A percentile compares a stretch with the other conserved stretches of the same genome.
These are phyloP conservation scores for Whitmania pigra DNA, from an alignment of 1,140 invertebrate genomes.

Conservation along the genomic window DNA sequence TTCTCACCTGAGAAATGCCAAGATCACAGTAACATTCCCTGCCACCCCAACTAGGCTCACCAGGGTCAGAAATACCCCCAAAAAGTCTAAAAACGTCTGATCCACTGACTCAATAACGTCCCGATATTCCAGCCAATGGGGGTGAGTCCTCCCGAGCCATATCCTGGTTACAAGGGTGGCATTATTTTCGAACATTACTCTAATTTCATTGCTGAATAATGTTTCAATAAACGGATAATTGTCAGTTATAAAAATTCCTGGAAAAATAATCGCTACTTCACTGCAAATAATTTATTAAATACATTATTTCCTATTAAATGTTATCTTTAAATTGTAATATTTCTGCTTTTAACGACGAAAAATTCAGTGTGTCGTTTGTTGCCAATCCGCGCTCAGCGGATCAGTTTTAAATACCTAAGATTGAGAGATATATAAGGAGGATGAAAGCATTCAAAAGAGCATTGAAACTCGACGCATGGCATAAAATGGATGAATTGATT, in stretches of 20 bases:
- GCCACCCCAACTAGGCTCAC: background rate
- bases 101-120: background rate
- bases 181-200: background rate
- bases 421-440: no score
- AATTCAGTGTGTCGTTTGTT: no score
- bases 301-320: background rate
- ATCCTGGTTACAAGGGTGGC: background rate
- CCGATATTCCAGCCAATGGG: slow-evolving; percentile 1
- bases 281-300: background rate
- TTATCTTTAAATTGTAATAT: background rate
- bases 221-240: background rate
- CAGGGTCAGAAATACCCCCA: background rate
- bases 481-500: no score
- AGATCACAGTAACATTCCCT: background rate
- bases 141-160: background rate
- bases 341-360: background rate
- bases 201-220: background rate
- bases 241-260: background rate
- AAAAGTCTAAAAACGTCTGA: background rate
- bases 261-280: background rate
- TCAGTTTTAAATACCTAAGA: no score
- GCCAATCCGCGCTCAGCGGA: no score
- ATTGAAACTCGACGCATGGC: no score
- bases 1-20: background rate
- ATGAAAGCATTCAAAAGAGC: no score